Evolutionary conservation across 2,797 vertebrate genomes (phyloP).

Genomic region (Echeneis naucrates): DNA sequence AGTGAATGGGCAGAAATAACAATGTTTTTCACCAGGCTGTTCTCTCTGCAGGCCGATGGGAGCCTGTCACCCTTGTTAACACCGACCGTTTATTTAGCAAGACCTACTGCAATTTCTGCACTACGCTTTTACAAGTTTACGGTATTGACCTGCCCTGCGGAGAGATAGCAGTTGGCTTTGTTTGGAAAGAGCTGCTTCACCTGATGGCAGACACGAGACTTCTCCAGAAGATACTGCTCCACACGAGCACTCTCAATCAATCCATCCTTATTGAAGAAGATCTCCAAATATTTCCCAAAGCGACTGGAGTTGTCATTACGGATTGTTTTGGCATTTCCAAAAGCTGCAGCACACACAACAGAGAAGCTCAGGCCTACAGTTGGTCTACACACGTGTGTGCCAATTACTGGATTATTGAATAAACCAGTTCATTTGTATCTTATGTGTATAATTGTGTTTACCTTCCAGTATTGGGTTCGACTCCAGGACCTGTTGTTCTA

Average conservation of each 20-base stretch:
- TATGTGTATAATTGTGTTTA: not conserved
- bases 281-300: conserved; percentile 97
- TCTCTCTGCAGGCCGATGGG: not conserved
- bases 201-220: conserved; percentile 96
- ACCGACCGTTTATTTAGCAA: conserved; percentile 17
- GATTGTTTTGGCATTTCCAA: conserved; percentile 96
- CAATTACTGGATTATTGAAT: not conserved
- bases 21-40: too few species aligned
- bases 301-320: conserved; percentile 97
- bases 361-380: not conserved
- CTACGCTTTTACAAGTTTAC: conserved; percentile 19
- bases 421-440: not conserved
- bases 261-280: conserved; percentile 89
- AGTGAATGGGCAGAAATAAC: not conserved
- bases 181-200: conserved; percentile 69
- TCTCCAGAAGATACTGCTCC: conserved; percentile 96
- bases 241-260: conserved; percentile 91
- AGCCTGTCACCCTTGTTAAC: not conserved
- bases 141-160: not conserved
- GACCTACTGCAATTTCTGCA: not conserved
- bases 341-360: conserved; percentile 81
- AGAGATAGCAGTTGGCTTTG: conserved; percentile 22
- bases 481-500: conserved; percentile 94
- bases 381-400: not conserved
- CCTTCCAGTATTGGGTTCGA: conserved; percentile 95